These are phyloP conservation scores for Uloborus diversus DNA, from an alignment of 1,140 invertebrate species.

Conservation along the genomic window DNA sequence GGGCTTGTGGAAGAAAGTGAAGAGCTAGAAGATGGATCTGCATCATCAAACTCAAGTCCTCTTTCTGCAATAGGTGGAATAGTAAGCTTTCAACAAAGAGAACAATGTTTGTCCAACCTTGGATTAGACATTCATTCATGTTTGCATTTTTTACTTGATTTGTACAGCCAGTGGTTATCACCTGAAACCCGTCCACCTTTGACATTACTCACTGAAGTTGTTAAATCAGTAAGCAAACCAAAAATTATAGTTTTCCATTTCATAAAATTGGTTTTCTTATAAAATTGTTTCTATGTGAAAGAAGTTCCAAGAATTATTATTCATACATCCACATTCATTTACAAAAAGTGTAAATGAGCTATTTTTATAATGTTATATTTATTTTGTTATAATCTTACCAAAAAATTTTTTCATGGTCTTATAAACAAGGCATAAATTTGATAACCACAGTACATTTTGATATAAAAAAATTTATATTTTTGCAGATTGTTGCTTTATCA, in stretches of 20 bases:
- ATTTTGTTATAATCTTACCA: too few species aligned
- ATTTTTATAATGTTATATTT: too few species aligned
- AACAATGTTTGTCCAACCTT: slow-evolving; percentile 60
- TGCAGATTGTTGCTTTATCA: slow-evolving; percentile 58
- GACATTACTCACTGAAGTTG: slow-evolving; percentile 73
- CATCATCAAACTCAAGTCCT: slow-evolving; percentile 52
- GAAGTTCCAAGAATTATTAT: too few species aligned
- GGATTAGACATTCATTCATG: slow-evolving; percentile 85
- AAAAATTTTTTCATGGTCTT: too few species aligned
- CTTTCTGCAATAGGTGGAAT: slow-evolving; percentile 31
- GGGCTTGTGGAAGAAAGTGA: slow-evolving; percentile 58
- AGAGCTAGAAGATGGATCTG: slow-evolving; percentile 45
- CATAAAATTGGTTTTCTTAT: too few species aligned
- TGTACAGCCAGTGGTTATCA: slow-evolving; percentile 80
- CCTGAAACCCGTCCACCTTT: slow-evolving; percentile 68
- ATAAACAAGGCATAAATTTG: too few species aligned
- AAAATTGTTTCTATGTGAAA: too few species aligned
- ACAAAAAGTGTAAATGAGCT: too few species aligned
- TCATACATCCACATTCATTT: too few species aligned
- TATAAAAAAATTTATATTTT: not conserved
- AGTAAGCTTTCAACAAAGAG: slow-evolving; percentile 55
- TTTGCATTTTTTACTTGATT: slow-evolving; percentile 83
- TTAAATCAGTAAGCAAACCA: slow-evolving; percentile 72
- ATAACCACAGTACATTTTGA: too few species aligned
- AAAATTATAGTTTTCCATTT: not conserved